Conservation (phyloP, 2,797 vertebrate species). For the Spatula clypeata region DNA sequence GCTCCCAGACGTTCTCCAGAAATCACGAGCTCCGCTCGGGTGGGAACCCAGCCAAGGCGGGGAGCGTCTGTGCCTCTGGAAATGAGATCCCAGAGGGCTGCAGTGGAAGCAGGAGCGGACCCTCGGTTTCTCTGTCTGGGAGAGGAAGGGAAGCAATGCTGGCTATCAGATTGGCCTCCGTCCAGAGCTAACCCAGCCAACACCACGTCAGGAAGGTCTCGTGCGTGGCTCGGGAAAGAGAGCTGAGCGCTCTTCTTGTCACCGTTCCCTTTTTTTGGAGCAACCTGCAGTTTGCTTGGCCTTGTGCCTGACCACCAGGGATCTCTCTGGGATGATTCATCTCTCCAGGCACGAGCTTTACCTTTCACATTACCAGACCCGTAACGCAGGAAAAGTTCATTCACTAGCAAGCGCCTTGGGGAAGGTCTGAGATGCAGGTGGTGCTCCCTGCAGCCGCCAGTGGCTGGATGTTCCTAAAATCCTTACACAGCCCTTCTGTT, state of each 20-base stretch:
- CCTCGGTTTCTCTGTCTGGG: fast-evolving
- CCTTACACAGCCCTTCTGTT: not conserved
- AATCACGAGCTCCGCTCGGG: not conserved
- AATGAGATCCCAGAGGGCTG: not conserved
- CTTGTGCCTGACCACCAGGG: not conserved
- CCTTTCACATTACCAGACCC: not conserved
- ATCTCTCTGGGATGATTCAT: not conserved
- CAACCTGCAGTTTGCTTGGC: not conserved
- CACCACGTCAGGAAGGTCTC: fast-evolving
- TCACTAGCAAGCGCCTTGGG: not conserved
- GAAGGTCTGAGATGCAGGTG: not conserved
- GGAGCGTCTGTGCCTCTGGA: not conserved
- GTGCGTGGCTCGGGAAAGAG: fast-evolving
- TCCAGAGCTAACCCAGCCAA: not conserved
- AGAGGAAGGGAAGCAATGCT: not conserved
- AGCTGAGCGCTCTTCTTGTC: not conserved
- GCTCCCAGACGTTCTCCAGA: not conserved
- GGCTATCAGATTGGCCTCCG: not conserved
- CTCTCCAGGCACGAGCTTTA: not conserved
- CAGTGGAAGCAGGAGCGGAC: not conserved
- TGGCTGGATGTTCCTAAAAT: not conserved
- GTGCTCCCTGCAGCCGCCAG: not conserved
- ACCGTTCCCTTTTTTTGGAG: not conserved
- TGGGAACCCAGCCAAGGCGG: not conserved
- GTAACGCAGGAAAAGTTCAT: fast-evolving